Conservation (phyloP, 2,888 invertebrate genomes). For the Plebejus anna region DNA sequence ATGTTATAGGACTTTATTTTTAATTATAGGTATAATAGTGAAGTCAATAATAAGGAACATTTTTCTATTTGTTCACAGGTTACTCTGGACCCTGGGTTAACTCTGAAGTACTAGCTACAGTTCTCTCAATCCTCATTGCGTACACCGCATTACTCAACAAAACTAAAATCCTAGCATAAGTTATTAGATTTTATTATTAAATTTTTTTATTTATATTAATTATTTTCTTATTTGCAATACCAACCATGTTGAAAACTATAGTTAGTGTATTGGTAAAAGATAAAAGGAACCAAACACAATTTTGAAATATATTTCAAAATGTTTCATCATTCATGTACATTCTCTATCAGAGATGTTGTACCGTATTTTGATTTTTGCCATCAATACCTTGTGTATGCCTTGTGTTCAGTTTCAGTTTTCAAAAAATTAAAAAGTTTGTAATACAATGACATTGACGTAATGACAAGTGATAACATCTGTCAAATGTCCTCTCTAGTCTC, state of each 20-base stretch:
- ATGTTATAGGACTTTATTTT: no score
- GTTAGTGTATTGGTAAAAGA: no score
- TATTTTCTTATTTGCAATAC: constrained; percentile 27
- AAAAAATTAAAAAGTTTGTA: no score
- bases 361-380: no score
- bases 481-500: neutral
- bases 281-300: no score
- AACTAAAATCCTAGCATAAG: constrained; percentile 86
- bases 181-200: constrained; percentile 46
- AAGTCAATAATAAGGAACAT: neutral
- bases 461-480: neutral
- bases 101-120: constrained; percentile 93
- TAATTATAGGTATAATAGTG: no score
- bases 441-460: no score
- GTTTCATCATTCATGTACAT: no score
- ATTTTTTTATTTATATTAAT: constrained; percentile 51
- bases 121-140: constrained; percentile 87
- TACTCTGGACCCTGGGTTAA: constrained; percentile 96
- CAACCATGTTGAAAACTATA: neutral
- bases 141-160: constrained; percentile 93
- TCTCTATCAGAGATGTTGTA: no score
- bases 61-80: constrained; percentile 64
- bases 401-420: no score
- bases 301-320: no score
- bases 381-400: no score